These are phyloP conservation scores for Brachyrhaphis roseni DNA, from an alignment of 2,797 vertebrate species.

Conservation along the genomic window DNA sequence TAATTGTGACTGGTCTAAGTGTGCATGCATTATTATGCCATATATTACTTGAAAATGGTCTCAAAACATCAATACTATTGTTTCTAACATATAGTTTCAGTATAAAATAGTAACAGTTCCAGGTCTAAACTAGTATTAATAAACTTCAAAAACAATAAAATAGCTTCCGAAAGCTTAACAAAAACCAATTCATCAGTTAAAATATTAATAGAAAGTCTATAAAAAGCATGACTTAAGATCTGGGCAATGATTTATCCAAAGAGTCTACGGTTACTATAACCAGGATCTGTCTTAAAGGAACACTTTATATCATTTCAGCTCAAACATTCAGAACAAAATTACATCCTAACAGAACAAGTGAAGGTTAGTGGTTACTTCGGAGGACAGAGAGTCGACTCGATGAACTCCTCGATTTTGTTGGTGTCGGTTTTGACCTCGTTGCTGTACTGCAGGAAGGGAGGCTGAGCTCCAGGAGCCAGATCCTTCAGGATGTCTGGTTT, in stretches of 20 bases:
- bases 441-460: constrained; percentile 88
- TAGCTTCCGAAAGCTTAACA: neutral
- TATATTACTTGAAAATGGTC: too few species aligned
- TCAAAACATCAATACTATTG: too few species aligned
- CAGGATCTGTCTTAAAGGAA: neutral
- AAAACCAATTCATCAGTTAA: neutral
- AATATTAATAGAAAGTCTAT: neutral
- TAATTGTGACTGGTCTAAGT: too few species aligned
- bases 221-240: neutral
- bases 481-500: constrained; percentile 90
- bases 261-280: neutral
- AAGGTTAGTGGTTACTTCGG: constrained; percentile 81
- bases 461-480: constrained; percentile 89
- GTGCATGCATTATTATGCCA: too few species aligned
- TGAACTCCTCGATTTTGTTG: constrained; percentile 95
- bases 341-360: neutral
- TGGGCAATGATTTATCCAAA: neutral
- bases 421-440: constrained; percentile 92
- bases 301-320: neutral
- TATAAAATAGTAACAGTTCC: too few species aligned
- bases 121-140: too few species aligned
- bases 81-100: too few species aligned
- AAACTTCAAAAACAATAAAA: neutral
- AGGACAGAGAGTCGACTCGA: constrained; percentile 88
- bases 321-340: neutral